These are phyloP conservation scores for Oscheius sp. DNA, from an alignment of 2,888 invertebrate species.

Conservation along the genomic window DNA sequence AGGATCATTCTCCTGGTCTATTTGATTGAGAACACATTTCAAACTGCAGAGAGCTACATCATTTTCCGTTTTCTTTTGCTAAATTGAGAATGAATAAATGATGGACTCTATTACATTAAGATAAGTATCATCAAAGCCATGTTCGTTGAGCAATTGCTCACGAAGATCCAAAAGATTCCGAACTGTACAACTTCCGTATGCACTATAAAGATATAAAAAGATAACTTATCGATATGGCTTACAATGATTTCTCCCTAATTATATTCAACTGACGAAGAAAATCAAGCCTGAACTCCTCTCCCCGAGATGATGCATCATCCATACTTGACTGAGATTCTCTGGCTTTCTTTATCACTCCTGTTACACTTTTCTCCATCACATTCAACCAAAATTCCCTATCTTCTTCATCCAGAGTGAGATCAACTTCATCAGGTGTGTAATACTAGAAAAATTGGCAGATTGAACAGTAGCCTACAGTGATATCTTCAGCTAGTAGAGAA, in stretches of 20 bases:
- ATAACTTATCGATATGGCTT: constrained; percentile 14
- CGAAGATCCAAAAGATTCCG: constrained; percentile 88
- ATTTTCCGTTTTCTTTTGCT: constrained; percentile 89
- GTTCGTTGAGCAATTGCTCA: constrained; percentile 87
- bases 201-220: constrained; percentile 72
- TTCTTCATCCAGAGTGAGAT: constrained; percentile 84
- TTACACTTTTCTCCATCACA: constrained; percentile 85
- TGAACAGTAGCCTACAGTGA: background rate
- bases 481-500: constrained; percentile 77
- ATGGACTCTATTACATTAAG: constrained; percentile 71
- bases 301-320: constrained; percentile 82
- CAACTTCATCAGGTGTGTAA: constrained; percentile 91
- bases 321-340: constrained; percentile 82
- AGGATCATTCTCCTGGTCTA: constrained; percentile 72
- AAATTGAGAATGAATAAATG: constrained; percentile 58
- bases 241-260: constrained; percentile 80
- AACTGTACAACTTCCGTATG: constrained; percentile 85
- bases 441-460: constrained; percentile 66
- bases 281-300: constrained; percentile 83
- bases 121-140: constrained; percentile 89
- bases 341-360: constrained; percentile 80
- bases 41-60: constrained; percentile 81
- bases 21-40: constrained; percentile 78
- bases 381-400: constrained; percentile 89
- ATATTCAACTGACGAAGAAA: constrained; percentile 83